Conservation (phyloP, 2,113 vertebrate genomes). For the Hyperoodon ampullatus region DNA sequence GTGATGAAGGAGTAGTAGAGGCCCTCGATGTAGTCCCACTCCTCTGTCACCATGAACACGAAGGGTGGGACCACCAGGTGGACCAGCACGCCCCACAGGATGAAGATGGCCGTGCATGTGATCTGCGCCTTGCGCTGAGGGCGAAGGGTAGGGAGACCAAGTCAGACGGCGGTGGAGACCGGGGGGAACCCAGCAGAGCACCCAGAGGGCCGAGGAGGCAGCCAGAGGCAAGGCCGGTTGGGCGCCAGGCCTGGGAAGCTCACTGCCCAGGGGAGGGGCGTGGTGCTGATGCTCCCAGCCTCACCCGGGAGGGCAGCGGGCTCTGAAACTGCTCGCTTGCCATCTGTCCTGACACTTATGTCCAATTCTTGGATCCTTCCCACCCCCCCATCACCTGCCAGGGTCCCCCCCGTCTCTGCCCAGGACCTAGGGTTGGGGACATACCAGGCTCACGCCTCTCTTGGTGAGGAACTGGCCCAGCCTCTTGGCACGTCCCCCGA, state of each 20-base stretch:
- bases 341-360: neutral
- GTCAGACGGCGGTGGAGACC: neutral
- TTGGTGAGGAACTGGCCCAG: slow-evolving; percentile 95
- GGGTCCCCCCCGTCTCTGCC: neutral
- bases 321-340: neutral
- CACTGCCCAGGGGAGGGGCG: fast-evolving
- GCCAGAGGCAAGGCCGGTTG: neutral
- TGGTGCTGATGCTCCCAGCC: neutral
- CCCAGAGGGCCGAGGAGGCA: neutral
- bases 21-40: slow-evolving; percentile 96
- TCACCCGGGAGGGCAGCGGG: neutral
- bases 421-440: slow-evolving; percentile 9
- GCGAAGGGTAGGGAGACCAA: neutral
- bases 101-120: slow-evolving; percentile 96
- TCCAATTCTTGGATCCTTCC: neutral
- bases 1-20: slow-evolving; percentile 99
- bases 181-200: neutral
- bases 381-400: neutral
- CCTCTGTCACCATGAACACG: slow-evolving; percentile 97
- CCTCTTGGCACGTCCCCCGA: slow-evolving; percentile 96
- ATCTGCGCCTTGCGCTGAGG: slow-evolving; percentile 96
- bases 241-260: neutral
- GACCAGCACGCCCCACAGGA: slow-evolving; percentile 95
- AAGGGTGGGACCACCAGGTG: slow-evolving; percentile 97
- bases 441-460: slow-evolving; percentile 95